phyloP scores from a whole-genome alignment of 2,797 vertebrate genomes.

The Crax fasciolata region DNA sequence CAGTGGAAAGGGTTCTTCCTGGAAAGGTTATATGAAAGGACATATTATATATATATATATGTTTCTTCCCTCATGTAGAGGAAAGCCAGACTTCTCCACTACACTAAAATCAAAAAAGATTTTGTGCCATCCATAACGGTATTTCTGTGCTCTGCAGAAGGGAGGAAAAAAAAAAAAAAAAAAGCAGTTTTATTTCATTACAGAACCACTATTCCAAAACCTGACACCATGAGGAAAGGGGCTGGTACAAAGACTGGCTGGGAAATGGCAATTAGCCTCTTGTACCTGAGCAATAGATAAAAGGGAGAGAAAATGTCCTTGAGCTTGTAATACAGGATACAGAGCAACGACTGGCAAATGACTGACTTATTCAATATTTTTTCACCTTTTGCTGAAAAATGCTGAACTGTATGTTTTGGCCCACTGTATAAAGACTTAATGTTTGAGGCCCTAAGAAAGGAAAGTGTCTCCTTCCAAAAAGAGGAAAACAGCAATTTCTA shows the following conservation, averaged over 20 bases:
- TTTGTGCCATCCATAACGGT: not conserved
- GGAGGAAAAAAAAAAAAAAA: not conserved
- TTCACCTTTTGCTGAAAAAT: not conserved
- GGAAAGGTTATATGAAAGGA: not conserved
- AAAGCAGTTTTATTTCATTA: not conserved
- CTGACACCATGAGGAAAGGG: not conserved
- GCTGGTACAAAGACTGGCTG: not conserved
- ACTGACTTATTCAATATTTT: not conserved
- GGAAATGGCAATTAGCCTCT: not conserved
- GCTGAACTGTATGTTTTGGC: constrained; percentile 44
- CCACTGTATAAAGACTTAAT: not conserved
- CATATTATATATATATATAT: no score
- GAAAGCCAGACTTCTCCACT: not conserved
- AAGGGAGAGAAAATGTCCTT: not conserved
- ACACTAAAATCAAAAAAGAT: not conserved
- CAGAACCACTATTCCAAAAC: not conserved
- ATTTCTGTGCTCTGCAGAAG: not conserved
- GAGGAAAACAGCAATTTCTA: not conserved
- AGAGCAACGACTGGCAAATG: constrained; percentile 17
- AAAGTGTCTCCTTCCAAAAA: not conserved
- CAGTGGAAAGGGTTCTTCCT: not conserved
- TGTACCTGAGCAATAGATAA: not conserved
- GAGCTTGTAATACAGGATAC: not conserved
- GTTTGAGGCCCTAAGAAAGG: not conserved
- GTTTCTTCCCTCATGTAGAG: not conserved